A percentile compares a stretch with the other conserved stretches of the same genome.
Evolutionary conservation across 1,140 invertebrate species (phyloP).

Genomic region (Protaetia brevitarsis): DNA sequence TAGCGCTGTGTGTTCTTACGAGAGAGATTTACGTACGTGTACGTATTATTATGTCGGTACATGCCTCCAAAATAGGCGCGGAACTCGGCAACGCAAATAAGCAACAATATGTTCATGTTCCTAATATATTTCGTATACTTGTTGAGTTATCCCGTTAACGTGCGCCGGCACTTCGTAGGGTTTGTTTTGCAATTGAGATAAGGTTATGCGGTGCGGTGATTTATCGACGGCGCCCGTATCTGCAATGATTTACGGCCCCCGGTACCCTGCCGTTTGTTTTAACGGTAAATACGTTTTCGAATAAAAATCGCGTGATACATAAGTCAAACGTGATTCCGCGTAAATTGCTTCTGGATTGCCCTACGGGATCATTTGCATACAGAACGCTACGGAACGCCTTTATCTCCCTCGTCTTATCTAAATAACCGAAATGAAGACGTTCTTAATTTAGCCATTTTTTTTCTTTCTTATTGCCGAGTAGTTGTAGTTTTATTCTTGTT

Average conservation of each 20-base stretch:
- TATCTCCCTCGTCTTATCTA: neutral
- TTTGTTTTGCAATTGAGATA: constrained; percentile 38
- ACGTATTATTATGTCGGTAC: neutral
- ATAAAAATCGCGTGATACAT: constrained; percentile 16
- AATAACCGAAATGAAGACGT: neutral
- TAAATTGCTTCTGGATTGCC: constrained; percentile 16
- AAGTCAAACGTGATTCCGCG: constrained; percentile 15
- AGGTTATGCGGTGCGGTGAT: constrained; percentile 15
- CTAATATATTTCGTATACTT: constrained; percentile 20
- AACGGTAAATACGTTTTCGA: constrained; percentile 18
- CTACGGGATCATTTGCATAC: neutral
- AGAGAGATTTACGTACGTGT: neutral
- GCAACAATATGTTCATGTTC: constrained; percentile 8
- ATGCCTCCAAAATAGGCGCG: neutral
- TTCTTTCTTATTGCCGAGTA: neutral
- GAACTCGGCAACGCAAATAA: neutral
- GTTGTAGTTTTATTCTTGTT: too few relatives aligned
- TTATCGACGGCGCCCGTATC: constrained; percentile 10
- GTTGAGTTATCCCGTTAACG: constrained; percentile 19
- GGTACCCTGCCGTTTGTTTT: constrained; percentile 5
- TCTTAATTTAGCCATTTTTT: neutral
- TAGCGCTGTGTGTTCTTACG: too few relatives aligned
- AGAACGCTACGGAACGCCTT: neutral
- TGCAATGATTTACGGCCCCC: constrained; percentile 10
- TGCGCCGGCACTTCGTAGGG: constrained; percentile 27